Evolutionary conservation across 2,797 vertebrate species (phyloP).

Genomic region (Bufotes viridis): DNA sequence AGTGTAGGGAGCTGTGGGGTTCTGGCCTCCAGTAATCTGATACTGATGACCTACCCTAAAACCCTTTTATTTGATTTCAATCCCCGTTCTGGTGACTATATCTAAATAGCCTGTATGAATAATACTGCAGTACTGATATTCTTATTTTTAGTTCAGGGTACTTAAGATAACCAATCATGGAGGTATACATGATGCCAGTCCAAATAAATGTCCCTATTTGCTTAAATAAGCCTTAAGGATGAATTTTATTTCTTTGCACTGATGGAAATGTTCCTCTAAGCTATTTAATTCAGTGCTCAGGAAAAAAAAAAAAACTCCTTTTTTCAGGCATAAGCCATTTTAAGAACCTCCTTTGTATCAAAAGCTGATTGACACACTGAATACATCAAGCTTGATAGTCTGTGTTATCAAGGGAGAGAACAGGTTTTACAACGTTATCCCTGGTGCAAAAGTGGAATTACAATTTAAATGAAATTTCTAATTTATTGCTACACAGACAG

Average conservation of each 20-base stretch:
- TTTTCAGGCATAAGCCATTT: slow-evolving; percentile 60
- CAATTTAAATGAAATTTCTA: slow-evolving; percentile 67
- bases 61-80: background rate
- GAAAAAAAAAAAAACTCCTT: slow-evolving; percentile 25
- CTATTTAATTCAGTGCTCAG: slow-evolving; percentile 59
- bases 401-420: slow-evolving; percentile 65
- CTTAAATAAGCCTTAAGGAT: slow-evolving; percentile 59
- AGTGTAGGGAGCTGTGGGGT: no score
- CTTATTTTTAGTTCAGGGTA: slow-evolving; percentile 30
- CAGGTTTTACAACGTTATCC: slow-evolving; percentile 67
- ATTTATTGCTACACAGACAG: slow-evolving; percentile 63
- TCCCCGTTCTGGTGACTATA: background rate
- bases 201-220: slow-evolving; percentile 51
- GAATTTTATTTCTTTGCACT: slow-evolving; percentile 54
- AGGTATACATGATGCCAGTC: slow-evolving; percentile 18
- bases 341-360: slow-evolving; percentile 65
- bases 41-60: no score
- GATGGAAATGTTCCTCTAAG: slow-evolving; percentile 56
- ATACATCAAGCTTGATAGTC: slow-evolving; percentile 68
- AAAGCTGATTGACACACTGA: slow-evolving; percentile 67
- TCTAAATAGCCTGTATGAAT: background rate
- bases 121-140: background rate
- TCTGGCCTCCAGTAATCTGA: no score
- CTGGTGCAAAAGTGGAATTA: slow-evolving; percentile 62
- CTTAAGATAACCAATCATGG: slow-evolving; percentile 20